Conservation (phyloP, 1,140 invertebrate species). For the Micrasema longulum region DNA sequence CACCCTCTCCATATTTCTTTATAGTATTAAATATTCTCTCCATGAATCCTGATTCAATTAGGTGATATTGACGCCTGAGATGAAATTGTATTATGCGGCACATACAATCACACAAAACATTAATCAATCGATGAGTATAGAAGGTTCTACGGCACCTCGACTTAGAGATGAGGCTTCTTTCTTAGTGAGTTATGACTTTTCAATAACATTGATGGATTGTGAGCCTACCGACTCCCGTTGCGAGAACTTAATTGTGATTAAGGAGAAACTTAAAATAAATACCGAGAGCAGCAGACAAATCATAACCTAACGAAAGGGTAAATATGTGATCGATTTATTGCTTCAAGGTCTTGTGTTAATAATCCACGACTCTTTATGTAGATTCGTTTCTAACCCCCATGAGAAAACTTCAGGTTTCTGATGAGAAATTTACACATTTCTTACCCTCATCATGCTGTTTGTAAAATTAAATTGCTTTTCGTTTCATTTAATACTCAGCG, state of each 20-base stretch:
- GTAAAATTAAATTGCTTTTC: too few relatives aligned
- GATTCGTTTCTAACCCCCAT: too few relatives aligned
- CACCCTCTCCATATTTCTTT: neutral
- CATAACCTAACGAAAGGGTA: constrained; percentile 1
- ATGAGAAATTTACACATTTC: too few relatives aligned
- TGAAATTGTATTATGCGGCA: constrained; percentile 36
- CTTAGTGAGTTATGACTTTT: constrained; percentile 29
- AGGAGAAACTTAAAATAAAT: constrained; percentile 16
- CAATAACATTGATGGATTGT: constrained; percentile 30
- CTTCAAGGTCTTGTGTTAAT: neutral
- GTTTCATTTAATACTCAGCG: too few relatives aligned
- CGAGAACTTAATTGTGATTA: constrained; percentile 24
- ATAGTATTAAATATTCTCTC: constrained; percentile 28
- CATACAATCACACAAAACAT: constrained; percentile 27
- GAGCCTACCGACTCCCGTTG: constrained; percentile 18
- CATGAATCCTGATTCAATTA: constrained; percentile 51
- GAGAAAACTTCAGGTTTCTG: too few relatives aligned
- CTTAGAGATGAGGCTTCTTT: constrained; percentile 1
- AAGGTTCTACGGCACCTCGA: neutral
- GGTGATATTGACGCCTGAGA: constrained; percentile 40
- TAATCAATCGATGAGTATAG: neutral
- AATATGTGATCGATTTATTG: neutral
- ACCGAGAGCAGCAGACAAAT: too few relatives aligned
- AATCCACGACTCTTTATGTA: neutral
- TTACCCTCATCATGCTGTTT: too few relatives aligned